Conservation (phyloP, 2,113 vertebrate species). For the Sinocyclocheilus rhinocerous region DNA sequence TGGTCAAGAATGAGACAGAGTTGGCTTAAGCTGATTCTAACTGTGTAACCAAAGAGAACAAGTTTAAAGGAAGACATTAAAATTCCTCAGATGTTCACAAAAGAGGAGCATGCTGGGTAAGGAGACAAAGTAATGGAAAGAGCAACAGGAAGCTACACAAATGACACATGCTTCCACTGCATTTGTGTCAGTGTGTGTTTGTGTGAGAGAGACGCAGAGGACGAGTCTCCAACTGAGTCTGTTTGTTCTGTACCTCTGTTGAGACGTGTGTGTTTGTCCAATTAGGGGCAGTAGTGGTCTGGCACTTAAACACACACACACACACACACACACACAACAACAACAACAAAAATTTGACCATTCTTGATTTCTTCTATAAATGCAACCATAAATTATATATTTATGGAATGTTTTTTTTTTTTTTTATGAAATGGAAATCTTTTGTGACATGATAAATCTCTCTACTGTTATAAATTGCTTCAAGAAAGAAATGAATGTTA, state of each 20-base stretch:
- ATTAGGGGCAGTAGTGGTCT: slow-evolving; percentile 42
- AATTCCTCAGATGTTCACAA: slow-evolving; percentile 47
- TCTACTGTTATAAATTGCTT: neutral
- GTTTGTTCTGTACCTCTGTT: slow-evolving; percentile 32
- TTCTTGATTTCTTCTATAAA: neutral
- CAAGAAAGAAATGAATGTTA: neutral
- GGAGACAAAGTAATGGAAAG: slow-evolving; percentile 44
- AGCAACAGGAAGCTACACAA: slow-evolving; percentile 49
- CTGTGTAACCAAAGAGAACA: slow-evolving; percentile 28
- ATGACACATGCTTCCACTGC: slow-evolving; percentile 41
- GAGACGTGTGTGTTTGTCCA: slow-evolving; percentile 38
- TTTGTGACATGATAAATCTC: neutral
- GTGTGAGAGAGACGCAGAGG: neutral
- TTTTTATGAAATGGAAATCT: too few relatives aligned
- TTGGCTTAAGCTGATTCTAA: slow-evolving; percentile 30
- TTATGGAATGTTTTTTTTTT: too few relatives aligned
- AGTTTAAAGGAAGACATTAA: too few relatives aligned
- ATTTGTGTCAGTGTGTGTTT: slow-evolving; percentile 3
- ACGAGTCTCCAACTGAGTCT: slow-evolving; percentile 43
- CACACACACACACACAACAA: neutral
- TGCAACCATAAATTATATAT: neutral
- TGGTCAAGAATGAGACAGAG: slow-evolving; percentile 36
- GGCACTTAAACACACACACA: slow-evolving; percentile 40
- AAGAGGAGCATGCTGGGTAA: slow-evolving; percentile 52
- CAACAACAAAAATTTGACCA: neutral